A percentile compares a stretch with the other conserved stretches of the same genome.
These are phyloP conservation scores for Sapajus apella DNA, from an alignment of 2,113 vertebrate genomes.

Conservation along the genomic window DNA sequence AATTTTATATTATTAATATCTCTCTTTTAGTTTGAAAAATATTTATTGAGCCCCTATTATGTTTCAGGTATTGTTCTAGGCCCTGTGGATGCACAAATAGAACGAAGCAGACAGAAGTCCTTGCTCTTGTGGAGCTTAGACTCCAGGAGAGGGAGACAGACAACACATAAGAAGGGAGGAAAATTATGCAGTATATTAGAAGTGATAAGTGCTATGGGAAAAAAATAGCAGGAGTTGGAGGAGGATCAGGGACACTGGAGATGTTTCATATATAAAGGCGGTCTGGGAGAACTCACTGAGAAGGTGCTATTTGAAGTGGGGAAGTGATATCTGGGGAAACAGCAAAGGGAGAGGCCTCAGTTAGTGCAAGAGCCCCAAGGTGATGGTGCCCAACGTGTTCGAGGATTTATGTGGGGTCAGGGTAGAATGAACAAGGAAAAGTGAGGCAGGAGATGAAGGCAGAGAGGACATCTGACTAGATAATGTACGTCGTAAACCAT, in stretches of 20 bases:
- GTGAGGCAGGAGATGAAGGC: background rate
- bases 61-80: background rate
- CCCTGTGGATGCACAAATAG: background rate
- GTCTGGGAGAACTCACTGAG: background rate
- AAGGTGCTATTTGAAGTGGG: background rate
- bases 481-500: background rate
- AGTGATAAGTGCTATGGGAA: background rate
- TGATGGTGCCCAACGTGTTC: accelerated
- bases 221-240: background rate
- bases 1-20: background rate
- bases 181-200: background rate
- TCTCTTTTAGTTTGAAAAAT: background rate
- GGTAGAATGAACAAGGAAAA: background rate
- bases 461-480: background rate
- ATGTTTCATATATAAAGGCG: background rate
- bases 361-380: background rate
- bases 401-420: background rate
- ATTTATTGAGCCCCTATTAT: background rate
- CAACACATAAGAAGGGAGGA: background rate
- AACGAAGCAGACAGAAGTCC: background rate
- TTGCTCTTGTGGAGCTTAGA: background rate
- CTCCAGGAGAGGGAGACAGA: background rate
- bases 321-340: background rate
- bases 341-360: background rate
- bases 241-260: background rate